A percentile compares a stretch with the other conserved stretches of the same genome.
These are phyloP conservation scores for Sus cebifrons DNA, from an alignment of 2,797 vertebrate genomes.

Conservation along the genomic window DNA sequence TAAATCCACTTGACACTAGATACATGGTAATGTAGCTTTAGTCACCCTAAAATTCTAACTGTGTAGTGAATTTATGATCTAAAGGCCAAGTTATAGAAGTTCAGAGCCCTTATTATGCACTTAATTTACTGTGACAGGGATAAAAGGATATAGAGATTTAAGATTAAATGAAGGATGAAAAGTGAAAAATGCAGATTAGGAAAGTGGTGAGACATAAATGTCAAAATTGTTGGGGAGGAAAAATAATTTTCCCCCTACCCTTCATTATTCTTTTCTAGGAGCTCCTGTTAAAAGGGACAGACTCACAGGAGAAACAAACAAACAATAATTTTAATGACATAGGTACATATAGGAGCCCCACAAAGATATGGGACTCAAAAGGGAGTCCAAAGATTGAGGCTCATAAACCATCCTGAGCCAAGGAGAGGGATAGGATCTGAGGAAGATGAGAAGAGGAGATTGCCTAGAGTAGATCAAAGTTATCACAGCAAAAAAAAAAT, in stretches of 20 bases:
- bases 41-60: constrained; percentile 21
- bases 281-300: neutral
- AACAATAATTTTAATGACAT: neutral
- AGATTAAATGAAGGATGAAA: constrained; percentile 53
- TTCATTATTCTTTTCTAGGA: constrained; percentile 37
- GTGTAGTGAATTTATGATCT: constrained; percentile 27
- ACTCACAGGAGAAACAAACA: neutral
- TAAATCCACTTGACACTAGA: neutral
- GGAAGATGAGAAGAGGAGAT: neutral
- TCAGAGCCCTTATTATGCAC: neutral
- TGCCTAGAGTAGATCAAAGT: neutral
- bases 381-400: too few species aligned
- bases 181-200: constrained; percentile 44
- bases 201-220: neutral
- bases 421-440: neutral
- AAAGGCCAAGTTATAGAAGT: constrained; percentile 27
- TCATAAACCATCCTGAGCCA: neutral
- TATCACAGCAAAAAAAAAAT: neutral
- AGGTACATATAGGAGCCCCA: neutral
- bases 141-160: constrained; percentile 39
- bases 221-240: constrained; percentile 1
- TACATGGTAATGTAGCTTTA: neutral
- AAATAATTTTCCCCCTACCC: neutral
- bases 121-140: constrained; percentile 47
- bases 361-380: neutral